phyloP scores from a whole-genome alignment of 1,140 invertebrate species.

The Gerris buenoi region DNA sequence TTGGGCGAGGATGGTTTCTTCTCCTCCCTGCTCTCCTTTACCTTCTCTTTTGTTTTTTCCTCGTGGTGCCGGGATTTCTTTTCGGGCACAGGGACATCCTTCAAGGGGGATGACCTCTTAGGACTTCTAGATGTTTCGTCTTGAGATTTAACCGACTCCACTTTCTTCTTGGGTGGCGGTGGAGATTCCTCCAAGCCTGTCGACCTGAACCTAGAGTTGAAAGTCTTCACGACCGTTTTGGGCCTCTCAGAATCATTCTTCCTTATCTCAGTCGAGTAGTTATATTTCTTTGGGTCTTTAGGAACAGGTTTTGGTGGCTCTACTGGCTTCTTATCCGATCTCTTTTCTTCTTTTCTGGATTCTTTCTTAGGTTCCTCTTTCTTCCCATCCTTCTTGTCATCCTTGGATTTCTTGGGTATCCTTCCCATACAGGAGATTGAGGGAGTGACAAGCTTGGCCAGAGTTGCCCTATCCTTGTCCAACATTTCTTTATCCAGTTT shows the following conservation, averaged over 20 bases:
- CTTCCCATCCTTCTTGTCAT: constrained; percentile 28
- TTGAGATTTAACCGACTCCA: constrained; percentile 11
- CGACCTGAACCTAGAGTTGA: constrained; percentile 71
- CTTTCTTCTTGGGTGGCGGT: constrained; percentile 25
- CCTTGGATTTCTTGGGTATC: constrained; percentile 48
- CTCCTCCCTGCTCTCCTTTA: constrained; percentile 29
- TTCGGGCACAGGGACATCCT: constrained; percentile 38
- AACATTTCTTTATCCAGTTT: constrained; percentile 33
- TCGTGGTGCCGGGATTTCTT: constrained; percentile 50
- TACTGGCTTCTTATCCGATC: constrained; percentile 15
- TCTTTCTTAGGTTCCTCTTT: constrained; percentile 23
- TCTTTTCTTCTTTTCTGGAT: constrained; percentile 12
- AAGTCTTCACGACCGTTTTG: constrained; percentile 69
- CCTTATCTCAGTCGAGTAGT: constrained; percentile 61
- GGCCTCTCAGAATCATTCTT: constrained; percentile 48
- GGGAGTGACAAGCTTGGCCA: constrained; percentile 46
- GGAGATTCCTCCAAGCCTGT: constrained; percentile 68
- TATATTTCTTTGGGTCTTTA: constrained; percentile 47
- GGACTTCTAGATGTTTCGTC: constrained; percentile 28
- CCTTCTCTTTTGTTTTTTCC: constrained; percentile 4
- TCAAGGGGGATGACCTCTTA: constrained; percentile 41
- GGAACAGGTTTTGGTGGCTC: constrained; percentile 6
- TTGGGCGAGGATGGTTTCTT: constrained; percentile 41
- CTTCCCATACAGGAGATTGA: constrained; percentile 50
- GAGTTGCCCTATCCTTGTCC: constrained; percentile 49